phyloP scores from a whole-genome alignment of 2,888 invertebrate species.

The Hesperia comma region DNA sequence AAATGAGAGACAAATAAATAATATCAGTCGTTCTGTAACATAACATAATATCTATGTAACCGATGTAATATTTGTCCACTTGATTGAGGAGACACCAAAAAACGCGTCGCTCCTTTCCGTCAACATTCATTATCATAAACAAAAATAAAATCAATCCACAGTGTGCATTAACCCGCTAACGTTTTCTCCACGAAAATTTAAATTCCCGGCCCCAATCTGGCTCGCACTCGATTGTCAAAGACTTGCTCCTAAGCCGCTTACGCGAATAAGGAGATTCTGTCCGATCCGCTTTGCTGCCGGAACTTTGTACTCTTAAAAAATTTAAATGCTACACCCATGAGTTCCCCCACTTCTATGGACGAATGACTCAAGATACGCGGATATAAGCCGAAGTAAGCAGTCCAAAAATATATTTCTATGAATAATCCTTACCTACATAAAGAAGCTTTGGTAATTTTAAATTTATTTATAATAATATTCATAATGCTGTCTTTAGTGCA shows the following conservation, averaged over 20 bases:
- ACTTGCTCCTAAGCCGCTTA: slow-evolving; percentile 77
- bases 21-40: too few species aligned
- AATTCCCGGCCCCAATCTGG: slow-evolving; percentile 58
- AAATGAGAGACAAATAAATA: too few species aligned
- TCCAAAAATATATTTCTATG: neutral
- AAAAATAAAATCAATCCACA: slow-evolving; percentile 19
- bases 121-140: neutral
- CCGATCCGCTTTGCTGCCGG: slow-evolving; percentile 48
- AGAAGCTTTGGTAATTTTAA: neutral
- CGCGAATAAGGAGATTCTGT: slow-evolving; percentile 74
- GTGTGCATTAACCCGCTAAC: slow-evolving; percentile 37
- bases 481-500: too few species aligned
- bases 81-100: too few species aligned
- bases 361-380: slow-evolving; percentile 6
- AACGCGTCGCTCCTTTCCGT: too few species aligned
- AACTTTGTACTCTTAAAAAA: slow-evolving; percentile 71
- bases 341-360: slow-evolving; percentile 13
- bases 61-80: too few species aligned
- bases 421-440: neutral
- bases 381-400: neutral
- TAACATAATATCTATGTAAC: too few species aligned
- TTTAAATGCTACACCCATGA: slow-evolving; percentile 50
- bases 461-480: too few species aligned
- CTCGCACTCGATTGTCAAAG: slow-evolving; percentile 76
- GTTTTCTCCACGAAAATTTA: slow-evolving; percentile 49